Base-by-base conservation (phyloP, 2,888 invertebrate genomes). In the Nineta flava region DNA sequence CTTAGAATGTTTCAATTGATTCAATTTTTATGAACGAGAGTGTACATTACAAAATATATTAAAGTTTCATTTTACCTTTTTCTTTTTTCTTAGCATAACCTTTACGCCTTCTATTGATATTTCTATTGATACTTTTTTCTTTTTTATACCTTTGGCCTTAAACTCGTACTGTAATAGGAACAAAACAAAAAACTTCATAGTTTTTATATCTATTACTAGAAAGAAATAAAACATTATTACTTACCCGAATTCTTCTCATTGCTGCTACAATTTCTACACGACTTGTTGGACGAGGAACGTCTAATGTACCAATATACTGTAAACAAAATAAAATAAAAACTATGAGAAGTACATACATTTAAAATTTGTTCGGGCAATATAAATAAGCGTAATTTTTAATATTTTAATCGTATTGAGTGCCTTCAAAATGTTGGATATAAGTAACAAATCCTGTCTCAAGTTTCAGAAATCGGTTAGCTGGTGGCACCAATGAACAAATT, bases 241-340 rank as follows among this genome's bases (percentile, higher is more conserved):
- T 87, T 72, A 96, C 96, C 67, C 97, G 81, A 66, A 97, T 96
- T 62, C 94, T 78, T 54, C 97, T 83, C 97, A 99, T 99, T 55
- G 97, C 96, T 54, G 96, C 94, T 52, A 99, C 97, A 65, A 99
- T 99, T 73, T 99, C 97, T 57, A 96, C 88, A 59, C 96, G 79
- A 66, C 91, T 96, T 57, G 90, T 88, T 31, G 97, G 97, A 57
- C 96, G 76, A 15, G 95, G 91, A 59, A 99, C 94, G 68, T 96
- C 96, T 81, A 97, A 79, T 56, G 92, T 93, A 57, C 97, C 97
- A 66, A 99, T 96, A 70, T 93, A 95, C 97, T 99, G 83, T 47
- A 86, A 83, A 60, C 67, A 66, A 66, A 60, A 44, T 9, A 19
- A 19, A 19, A 26, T 7, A n/a, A n/a, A n/a, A n/a, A n/a, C n/a